Percentiles rank a stretch among this genome's conserved stretches.
Evolutionary conservation across 2,888 invertebrate genomes (phyloP).

Genomic region (Hipparchia semele): DNA sequence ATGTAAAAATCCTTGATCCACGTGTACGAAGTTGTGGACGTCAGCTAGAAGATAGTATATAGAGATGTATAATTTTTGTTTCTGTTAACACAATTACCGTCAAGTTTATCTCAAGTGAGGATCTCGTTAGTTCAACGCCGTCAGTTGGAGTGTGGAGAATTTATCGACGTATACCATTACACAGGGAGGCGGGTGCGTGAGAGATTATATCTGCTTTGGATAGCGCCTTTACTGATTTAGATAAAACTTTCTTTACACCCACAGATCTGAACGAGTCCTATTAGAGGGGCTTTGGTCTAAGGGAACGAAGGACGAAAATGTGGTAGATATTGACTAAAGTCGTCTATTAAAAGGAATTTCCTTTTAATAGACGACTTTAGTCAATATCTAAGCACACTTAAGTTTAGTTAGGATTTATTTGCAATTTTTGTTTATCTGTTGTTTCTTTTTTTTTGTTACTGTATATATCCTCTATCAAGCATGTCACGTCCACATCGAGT

Average conservation of each 20-base stretch:
- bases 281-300: background rate
- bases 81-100: conserved; percentile 21
- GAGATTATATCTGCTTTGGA: conserved; percentile 32
- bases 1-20: no score
- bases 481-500: no score
- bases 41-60: no score
- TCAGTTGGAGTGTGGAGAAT: conserved; percentile 23
- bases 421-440: no score
- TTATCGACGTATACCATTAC: conserved; percentile 38
- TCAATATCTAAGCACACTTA: no score
- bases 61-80: conserved; percentile 6
- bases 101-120: conserved; percentile 18
- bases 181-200: conserved; percentile 33
- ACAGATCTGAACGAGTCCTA: background rate
- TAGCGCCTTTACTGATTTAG: conserved; percentile 20
- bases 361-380: no score
- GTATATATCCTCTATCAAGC: no score
- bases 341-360: no score
- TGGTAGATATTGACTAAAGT: no score
- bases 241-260: conserved; percentile 28
- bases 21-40: no score
- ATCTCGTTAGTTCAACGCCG: conserved; percentile 27
- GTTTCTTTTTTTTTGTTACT: no score
- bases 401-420: no score
- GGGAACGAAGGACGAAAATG: background rate